Base-by-base conservation (phyloP, 2,888 invertebrate genomes). In the Hirtodrosophila cameraria region DNA sequence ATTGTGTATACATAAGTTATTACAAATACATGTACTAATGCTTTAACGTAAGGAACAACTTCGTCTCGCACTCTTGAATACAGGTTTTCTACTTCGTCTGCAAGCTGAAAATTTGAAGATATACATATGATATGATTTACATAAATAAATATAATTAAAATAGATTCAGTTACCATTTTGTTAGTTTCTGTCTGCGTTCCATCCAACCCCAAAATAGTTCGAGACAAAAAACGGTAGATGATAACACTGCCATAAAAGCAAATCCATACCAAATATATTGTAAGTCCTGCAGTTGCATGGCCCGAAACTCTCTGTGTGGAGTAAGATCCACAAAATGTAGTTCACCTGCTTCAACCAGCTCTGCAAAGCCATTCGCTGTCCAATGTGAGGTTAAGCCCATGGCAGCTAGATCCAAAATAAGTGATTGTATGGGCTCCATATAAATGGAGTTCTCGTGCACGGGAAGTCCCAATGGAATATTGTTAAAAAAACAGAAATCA, bases 381-480 rank as follows among this genome's bases (percentile, higher is more conserved):
- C 89, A 89, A 25, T 75, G 61, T 0, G 23, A 31, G 0, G 55
- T 39, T 0, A 89, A 30, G 1, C 90, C 89, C 1, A 72, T 49
- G 1, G 70, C 81, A 1, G 66, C 50, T 3, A 77, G 30, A 12
- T 87, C 73, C 61, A 88, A 11, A 7, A 88, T 88, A 0, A 88
- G 46, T 1, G 46, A 42, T 6, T 76, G 50, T 7, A 89, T n/a
- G 0, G 75, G 67, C 2, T 75, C 50, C 53, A 48, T 65, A 28
- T 75, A 89, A 6, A 89, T 74, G 0, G 88, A 88, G 42, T 88
- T 89, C 33, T 87, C 86, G 0, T 85, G 72, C 1, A 89, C 28
- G 0, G 89, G 89, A 59, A 89, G 89, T 1, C 72, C 58, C 2
- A 88, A 52, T 0, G 88, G 89, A 4, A 87, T 28, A 38, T 82